phyloP scores from a whole-genome alignment of 2,888 invertebrate species.

The Dasypogon diadema region DNA sequence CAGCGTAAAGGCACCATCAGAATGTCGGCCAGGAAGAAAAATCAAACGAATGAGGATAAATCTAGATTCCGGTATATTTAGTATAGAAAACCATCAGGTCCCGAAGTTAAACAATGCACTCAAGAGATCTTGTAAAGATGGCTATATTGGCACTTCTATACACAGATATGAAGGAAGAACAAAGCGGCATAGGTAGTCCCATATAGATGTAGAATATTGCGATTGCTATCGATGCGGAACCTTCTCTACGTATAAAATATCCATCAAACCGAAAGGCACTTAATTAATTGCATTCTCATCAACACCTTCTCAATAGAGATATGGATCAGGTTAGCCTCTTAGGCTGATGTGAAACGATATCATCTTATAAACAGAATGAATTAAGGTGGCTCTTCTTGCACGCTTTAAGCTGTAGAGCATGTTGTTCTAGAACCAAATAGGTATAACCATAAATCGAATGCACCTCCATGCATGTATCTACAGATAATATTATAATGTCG shows the following conservation, averaged over 20 bases:
- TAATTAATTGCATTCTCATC: constrained; percentile 55
- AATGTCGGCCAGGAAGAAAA: constrained; percentile 23
- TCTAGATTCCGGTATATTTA: not conserved
- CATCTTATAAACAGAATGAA: constrained; percentile 36
- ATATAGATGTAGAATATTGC: constrained; percentile 27
- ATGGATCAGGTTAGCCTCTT: constrained; percentile 46
- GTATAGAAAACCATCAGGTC: not conserved
- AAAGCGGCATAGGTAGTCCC: constrained; percentile 12
- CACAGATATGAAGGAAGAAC: constrained; percentile 4
- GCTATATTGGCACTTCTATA: not conserved
- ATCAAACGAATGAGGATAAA: constrained; percentile 32
- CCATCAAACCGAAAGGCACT: constrained; percentile 50
- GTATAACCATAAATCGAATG: constrained; percentile 55
- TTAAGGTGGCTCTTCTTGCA: constrained; percentile 1
- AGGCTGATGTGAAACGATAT: constrained; percentile 36
- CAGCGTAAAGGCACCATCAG: not conserved
- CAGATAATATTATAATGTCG: constrained; percentile 54
- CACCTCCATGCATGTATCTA: constrained; percentile 43
- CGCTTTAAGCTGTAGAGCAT: constrained; percentile 46
- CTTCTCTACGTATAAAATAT: constrained; percentile 47
- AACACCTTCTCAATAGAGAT: constrained; percentile 56
- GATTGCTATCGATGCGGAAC: constrained; percentile 51
- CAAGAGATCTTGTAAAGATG: constrained; percentile 31
- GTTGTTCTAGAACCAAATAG: constrained; percentile 45
- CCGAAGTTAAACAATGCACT: constrained; percentile 35